Evolutionary conservation across 2,888 invertebrate species (phyloP).

Genomic region (Pycnomerus fuliginosus): DNA sequence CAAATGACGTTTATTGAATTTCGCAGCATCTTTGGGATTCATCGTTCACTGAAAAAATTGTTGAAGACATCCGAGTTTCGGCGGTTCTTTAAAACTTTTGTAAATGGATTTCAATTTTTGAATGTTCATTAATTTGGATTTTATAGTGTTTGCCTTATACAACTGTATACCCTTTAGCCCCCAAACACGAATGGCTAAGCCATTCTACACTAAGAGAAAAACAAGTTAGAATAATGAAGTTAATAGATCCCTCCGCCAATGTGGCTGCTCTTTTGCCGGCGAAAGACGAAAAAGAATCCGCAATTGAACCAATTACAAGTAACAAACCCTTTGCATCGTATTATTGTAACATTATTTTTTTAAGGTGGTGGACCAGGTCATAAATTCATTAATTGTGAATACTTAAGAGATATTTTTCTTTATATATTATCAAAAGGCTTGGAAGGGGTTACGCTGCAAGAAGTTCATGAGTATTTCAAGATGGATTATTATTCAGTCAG

Average conservation of each 20-base stretch:
- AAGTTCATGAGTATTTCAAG: constrained; percentile 34
- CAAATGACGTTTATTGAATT: constrained; percentile 57
- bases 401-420: constrained; percentile 35
- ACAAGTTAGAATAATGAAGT: constrained; percentile 55
- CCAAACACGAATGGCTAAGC: constrained; percentile 55
- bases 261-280: constrained; percentile 55
- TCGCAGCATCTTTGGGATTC: constrained; percentile 48
- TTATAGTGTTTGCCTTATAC: constrained; percentile 56
- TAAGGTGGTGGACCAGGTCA: constrained; percentile 13
- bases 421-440: constrained; percentile 36
- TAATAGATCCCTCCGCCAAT: constrained; percentile 60
- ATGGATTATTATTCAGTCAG: constrained; percentile 38
- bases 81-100: constrained; percentile 56
- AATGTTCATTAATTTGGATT: constrained; percentile 43
- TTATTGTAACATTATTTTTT: constrained; percentile 10
- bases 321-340: background rate
- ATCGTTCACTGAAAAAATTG: constrained; percentile 48
- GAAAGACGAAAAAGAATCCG: constrained; percentile 50
- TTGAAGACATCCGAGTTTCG: constrained; percentile 57
- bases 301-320: background rate
- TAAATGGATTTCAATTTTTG: constrained; percentile 25
- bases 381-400: constrained; percentile 29
- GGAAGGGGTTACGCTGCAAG: constrained; percentile 34
- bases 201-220: constrained; percentile 56
- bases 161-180: constrained; percentile 60